Percentiles rank a stretch among this genome's conserved stretches.
Evolutionary conservation across 1,140 invertebrate species (phyloP).

Genomic region (Drosophila asahinai): DNA sequence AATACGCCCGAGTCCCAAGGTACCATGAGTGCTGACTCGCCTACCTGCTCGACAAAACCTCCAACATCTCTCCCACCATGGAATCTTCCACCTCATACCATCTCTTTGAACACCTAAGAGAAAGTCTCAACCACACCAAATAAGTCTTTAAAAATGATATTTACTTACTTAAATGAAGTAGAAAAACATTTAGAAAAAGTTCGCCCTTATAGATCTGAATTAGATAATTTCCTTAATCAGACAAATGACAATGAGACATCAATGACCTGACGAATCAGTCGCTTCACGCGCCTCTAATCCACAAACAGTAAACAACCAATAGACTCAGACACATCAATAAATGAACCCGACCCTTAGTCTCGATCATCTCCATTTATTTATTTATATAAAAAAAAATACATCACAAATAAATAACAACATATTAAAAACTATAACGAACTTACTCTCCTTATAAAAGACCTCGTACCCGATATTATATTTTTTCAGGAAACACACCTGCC

Average conservation of each 20-base stretch:
- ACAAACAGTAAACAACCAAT: not conserved
- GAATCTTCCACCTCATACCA: not conserved
- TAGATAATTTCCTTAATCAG: not conserved
- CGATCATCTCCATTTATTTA: too few species aligned
- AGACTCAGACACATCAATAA: too few species aligned
- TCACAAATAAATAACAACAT: conserved; percentile 18
- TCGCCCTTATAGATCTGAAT: not conserved
- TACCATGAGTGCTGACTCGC: not conserved
- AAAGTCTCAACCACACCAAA: not conserved
- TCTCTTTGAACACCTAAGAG: not conserved
- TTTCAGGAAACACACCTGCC: too few species aligned
- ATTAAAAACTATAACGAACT: conserved; percentile 27
- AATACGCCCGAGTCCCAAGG: too few species aligned
- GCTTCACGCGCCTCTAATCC: not conserved
- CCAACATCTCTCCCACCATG: conserved; percentile 1
- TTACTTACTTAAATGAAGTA: not conserved
- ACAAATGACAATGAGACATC: not conserved
- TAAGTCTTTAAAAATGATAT: not conserved
- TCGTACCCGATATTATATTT: too few species aligned
- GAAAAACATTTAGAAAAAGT: not conserved
- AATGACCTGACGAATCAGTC: conserved; percentile 13
- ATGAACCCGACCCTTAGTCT: too few species aligned
- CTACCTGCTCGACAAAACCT: not conserved
- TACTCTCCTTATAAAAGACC: too few species aligned
- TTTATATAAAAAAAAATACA: too few species aligned